Evolutionary conservation across 64 coral and sea anemone genomes (phyloP), one percentile per base, ranked within the genome.

Genomic region (Actinia tenebrosa): DNA sequence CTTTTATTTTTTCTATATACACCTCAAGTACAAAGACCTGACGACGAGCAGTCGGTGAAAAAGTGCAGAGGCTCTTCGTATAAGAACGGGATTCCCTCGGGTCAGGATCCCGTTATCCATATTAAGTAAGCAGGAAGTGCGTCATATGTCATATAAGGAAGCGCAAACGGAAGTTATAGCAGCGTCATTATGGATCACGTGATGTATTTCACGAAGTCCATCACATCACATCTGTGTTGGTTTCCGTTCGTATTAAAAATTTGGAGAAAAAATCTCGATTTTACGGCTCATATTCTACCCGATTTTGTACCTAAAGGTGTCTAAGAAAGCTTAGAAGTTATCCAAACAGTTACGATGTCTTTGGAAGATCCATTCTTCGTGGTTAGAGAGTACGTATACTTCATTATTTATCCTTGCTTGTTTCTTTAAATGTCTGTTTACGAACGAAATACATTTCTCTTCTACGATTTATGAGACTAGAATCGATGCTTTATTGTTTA

Each of bases 321-420:
- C 11, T 26, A 75, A 4, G 25, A 30, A 3, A 75, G 79, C 46
- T 50, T 81, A 20, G 16, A 53, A 53, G 50, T 16, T 53, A n/a
- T 53, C 46, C 16, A 20, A 45, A 8, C 2, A 81, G 50, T 6
- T 14, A 53, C 56, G 22, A 94, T 94, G 93, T 94, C 93, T 52
- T 79, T 94, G 43, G 93, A 94, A 69, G 93, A 94, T 71, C 93
- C 93, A 15, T 94, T 94, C 86, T 94, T 94, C 85, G 93, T 94
- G 1, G 93, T 94, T 5, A 87, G 84, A 87, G 86, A 87, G 93
- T 94, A 88, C 88, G 93, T 94, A 50, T 79, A 44, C 56, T 55
- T 83, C 71, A 27, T 82, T 45, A 53, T 89, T 52, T 86, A 26
- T 18, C 16, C 45, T 43, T 75, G 47, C 56, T 16, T 77, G 47